phyloP scores from a whole-genome alignment of 2,797 vertebrate species.

The Tragopan temminckii region DNA sequence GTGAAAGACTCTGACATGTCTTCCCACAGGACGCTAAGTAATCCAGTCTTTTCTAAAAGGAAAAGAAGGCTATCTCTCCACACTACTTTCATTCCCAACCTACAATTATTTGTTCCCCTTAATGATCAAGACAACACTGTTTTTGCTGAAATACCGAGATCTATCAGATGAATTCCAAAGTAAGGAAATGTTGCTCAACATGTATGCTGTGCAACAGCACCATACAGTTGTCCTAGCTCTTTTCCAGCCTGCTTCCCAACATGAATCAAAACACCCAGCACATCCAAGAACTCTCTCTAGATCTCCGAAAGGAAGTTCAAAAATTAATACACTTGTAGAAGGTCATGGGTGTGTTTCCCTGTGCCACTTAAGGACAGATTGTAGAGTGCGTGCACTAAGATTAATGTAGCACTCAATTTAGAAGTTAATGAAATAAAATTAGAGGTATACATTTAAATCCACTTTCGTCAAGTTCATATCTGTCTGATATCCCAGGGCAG shows the following conservation, averaged over 20 bases:
- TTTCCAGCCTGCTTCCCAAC: not conserved
- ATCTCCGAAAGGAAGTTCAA: not conserved
- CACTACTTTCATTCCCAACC: not conserved
- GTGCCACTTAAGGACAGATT: not conserved
- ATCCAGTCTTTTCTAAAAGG: not conserved
- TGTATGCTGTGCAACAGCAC: not conserved
- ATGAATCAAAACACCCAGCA: not conserved
- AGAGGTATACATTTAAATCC: not conserved
- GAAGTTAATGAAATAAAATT: not conserved
- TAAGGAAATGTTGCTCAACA: not conserved
- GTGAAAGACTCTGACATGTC: not conserved
- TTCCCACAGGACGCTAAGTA: not conserved
- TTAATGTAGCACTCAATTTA: not conserved
- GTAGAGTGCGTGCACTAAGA: not conserved
- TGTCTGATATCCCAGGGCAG: not conserved
- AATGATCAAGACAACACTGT: not conserved
- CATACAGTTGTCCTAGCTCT: not conserved
- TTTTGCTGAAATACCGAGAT: not conserved
- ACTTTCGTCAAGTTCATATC: not conserved
- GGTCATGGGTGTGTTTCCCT: not conserved
- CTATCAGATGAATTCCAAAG: not conserved
- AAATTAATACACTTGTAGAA: not conserved
- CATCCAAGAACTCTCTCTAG: not conserved
- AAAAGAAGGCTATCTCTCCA: not conserved
- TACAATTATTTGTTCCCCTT: not conserved